Percentiles rank a stretch among this genome's conserved stretches.
phyloP scores from a whole-genome alignment of 2,888 invertebrate genomes.

The Agapetus fuscipes region DNA sequence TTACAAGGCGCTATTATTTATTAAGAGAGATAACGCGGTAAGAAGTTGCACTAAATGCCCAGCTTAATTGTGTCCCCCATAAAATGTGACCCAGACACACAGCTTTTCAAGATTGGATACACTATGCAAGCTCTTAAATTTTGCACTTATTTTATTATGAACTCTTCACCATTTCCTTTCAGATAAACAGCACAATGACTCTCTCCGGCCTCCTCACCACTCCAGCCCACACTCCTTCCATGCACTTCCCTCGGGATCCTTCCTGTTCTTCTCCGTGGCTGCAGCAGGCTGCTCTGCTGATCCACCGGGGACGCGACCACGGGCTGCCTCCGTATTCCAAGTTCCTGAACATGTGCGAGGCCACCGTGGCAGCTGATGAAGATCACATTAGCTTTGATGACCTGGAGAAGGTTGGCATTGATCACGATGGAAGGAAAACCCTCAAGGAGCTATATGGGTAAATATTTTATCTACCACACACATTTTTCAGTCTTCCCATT shows the following conservation, averaged over 20 bases:
- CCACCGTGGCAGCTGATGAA: conserved; percentile 30
- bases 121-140: too few species aligned
- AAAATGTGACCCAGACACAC: too few species aligned
- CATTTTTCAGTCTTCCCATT: too few species aligned
- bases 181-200: conserved; percentile 50
- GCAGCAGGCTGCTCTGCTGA: conserved; percentile 40
- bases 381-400: conserved; percentile 46
- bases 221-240: conserved; percentile 52
- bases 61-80: too few species aligned
- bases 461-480: conserved; percentile 22
- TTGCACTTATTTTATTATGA: too few species aligned
- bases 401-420: conserved; percentile 46
- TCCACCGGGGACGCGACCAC: conserved; percentile 67
- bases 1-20: too few species aligned
- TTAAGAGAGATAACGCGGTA: too few species aligned
- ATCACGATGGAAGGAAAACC: conserved; percentile 49
- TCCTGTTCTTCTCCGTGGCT: conserved; percentile 35
- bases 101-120: too few species aligned
- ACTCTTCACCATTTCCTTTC: too few species aligned
- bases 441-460: conserved; percentile 60
- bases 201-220: conserved; percentile 54
- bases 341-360: conserved; percentile 57
- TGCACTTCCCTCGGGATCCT: conserved; percentile 43
- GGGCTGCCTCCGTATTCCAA: conserved; percentile 67
- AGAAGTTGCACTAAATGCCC: too few species aligned